These are phyloP conservation scores for Varroa destructor DNA, from an alignment of 1,140 invertebrate species.

Conservation along the genomic window DNA sequence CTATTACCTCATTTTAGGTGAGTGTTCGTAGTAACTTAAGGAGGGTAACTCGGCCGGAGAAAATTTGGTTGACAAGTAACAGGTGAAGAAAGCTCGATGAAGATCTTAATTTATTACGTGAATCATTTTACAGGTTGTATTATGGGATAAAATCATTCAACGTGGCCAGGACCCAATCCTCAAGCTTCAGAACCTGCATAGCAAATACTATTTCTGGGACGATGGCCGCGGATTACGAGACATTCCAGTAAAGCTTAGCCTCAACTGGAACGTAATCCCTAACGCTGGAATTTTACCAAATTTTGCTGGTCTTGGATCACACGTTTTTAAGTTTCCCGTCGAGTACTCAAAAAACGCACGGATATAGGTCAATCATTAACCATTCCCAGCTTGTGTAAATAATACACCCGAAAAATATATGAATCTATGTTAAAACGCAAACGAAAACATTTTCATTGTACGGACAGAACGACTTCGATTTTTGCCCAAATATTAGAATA, in stretches of 20 bases:
- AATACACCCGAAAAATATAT: too few species aligned
- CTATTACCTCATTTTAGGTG: neutral
- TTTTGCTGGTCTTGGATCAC: conserved; percentile 61
- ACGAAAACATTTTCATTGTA: too few species aligned
- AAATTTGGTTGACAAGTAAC: too few species aligned
- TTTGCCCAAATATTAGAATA: too few species aligned
- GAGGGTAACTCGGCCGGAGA: too few species aligned
- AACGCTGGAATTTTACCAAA: conserved; percentile 88
- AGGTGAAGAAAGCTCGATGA: neutral
- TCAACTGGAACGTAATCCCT: conserved; percentile 96
- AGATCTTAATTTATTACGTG: conserved; percentile 22
- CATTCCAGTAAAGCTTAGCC: conserved; percentile 73
- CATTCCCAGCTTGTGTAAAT: too few species aligned
- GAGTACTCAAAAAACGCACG: conserved; percentile 55
- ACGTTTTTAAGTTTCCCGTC: conserved; percentile 73
- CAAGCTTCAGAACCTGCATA: conserved; percentile 84
- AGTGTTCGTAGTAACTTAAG: too few species aligned
- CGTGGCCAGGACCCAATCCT: conserved; percentile 80
- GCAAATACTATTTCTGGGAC: conserved; percentile 99
- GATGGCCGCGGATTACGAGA: conserved; percentile 91
- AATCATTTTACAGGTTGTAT: conserved; percentile 57
- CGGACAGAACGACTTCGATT: too few species aligned
- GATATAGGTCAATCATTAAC: neutral
- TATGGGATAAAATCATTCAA: conserved; percentile 97
- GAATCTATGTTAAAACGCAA: too few species aligned